Conservation (phyloP, 37 sponge, comb jelly and placozoan species). For the Lycopodina hypogea region DNA sequence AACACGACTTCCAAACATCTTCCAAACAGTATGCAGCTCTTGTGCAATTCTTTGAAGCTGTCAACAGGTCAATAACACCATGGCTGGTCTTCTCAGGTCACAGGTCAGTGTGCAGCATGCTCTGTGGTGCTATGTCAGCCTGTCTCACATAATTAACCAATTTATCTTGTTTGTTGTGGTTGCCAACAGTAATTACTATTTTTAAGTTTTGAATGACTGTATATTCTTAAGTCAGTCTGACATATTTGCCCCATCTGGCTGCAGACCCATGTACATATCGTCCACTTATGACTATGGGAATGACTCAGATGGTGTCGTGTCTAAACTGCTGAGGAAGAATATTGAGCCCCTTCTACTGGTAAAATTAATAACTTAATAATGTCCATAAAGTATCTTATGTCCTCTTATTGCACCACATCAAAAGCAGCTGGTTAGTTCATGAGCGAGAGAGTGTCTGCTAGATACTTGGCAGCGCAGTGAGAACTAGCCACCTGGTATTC, state of each 20-base stretch:
- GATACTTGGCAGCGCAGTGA: background rate
- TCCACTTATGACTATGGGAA: slow-evolving; percentile 15
- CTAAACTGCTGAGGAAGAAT: slow-evolving; percentile 25
- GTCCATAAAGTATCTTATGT: background rate
- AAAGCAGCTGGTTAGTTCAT: background rate
- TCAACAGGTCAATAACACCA: slow-evolving; percentile 66
- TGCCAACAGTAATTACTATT: no score
- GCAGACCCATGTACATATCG: slow-evolving; percentile 75
- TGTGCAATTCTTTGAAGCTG: slow-evolving; percentile 43
- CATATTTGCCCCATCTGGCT: no score
- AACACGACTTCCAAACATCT: slow-evolving; percentile 48
- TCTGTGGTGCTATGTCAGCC: no score
- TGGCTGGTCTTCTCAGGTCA: slow-evolving; percentile 84
- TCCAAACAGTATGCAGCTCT: slow-evolving; percentile 59
- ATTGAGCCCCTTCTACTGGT: slow-evolving; percentile 70
- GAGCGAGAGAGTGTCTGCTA: background rate
- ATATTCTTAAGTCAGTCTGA: background rate
- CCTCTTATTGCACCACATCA: background rate
- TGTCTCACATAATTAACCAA: background rate
- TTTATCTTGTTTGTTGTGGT: no score
- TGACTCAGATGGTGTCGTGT: slow-evolving; percentile 28
- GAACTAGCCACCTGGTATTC: no score
- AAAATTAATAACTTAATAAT: background rate
- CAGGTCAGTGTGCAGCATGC: no score
- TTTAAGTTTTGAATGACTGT: no score